phyloP scores from a whole-genome alignment of 2,888 invertebrate species.

The Arge pagana region DNA sequence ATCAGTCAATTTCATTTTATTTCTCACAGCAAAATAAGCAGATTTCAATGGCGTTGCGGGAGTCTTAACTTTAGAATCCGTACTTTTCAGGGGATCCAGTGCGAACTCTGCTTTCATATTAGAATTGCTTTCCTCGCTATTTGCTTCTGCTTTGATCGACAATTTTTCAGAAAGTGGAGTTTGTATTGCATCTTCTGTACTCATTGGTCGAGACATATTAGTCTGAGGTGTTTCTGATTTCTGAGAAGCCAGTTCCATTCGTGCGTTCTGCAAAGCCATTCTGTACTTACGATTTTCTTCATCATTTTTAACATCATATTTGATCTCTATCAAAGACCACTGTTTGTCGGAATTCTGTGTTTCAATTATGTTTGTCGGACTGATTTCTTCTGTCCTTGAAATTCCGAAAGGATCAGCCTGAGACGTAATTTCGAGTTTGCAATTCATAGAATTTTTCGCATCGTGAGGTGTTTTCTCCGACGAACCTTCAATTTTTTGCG shows the following conservation, averaged over 20 bases:
- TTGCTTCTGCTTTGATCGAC: background rate
- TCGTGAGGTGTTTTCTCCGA: background rate
- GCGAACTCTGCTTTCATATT: background rate
- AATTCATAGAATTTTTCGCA: background rate
- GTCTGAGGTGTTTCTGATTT: background rate
- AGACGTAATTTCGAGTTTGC: background rate
- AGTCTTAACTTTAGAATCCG: background rate
- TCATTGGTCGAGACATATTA: background rate
- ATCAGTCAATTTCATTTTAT: constrained; percentile 4
- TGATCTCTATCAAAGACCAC: constrained; percentile 14
- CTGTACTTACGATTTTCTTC: constrained; percentile 13
- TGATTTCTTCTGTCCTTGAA: background rate
- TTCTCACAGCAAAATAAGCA: constrained; percentile 2
- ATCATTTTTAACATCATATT: constrained; percentile 3
- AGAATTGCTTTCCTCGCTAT: background rate
- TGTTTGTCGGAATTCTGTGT: background rate
- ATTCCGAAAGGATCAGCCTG: background rate
- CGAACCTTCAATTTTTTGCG: background rate
- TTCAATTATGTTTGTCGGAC: background rate
- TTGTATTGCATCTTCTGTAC: background rate
- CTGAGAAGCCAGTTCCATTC: too few species aligned
- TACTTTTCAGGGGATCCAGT: background rate
- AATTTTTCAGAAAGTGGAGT: background rate
- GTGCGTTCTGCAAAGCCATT: constrained; percentile 1
- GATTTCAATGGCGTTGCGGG: constrained; percentile 2